A percentile compares a stretch with the other conserved stretches of the same genome.
These are phyloP conservation scores for Anadara kagoshimensis DNA, from an alignment of 1,140 invertebrate species.

Conservation along the genomic window DNA sequence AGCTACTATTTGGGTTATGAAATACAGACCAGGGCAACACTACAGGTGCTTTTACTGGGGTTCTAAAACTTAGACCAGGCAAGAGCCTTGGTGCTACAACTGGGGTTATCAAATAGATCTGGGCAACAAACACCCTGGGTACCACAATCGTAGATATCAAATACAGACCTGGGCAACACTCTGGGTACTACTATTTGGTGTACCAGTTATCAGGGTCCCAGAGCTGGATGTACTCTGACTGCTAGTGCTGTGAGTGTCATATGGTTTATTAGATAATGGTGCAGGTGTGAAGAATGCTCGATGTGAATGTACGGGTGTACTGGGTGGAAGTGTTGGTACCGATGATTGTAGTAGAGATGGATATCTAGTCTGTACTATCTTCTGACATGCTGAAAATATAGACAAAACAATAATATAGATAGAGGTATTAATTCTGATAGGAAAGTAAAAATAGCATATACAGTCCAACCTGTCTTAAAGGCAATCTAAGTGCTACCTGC, in stretches of 20 bases:
- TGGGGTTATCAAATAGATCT: too few relatives aligned
- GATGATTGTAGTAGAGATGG: conserved; percentile 68
- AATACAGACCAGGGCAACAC: too few relatives aligned
- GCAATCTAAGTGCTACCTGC: too few relatives aligned
- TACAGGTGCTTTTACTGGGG: too few relatives aligned
- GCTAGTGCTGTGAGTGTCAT: conserved; percentile 70
- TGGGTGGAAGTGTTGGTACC: conserved; percentile 78
- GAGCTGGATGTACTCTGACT: conserved; percentile 72
- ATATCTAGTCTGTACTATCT: conserved; percentile 88
- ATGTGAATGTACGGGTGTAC: conserved; percentile 71
- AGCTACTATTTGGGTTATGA: too few relatives aligned
- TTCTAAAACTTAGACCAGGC: too few relatives aligned
- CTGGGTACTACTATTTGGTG: conserved; percentile 48
- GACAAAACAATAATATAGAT: background rate
- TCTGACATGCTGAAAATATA: conserved; percentile 85
- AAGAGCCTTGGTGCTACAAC: too few relatives aligned
- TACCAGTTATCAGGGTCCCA: conserved; percentile 58
- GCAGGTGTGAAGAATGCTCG: conserved; percentile 66
- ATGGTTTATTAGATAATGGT: conserved; percentile 73
- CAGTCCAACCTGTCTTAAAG: too few relatives aligned
- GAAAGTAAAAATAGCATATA: too few relatives aligned
- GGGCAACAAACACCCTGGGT: too few relatives aligned
- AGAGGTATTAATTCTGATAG: too few relatives aligned
- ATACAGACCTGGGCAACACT: conserved; percentile 37
- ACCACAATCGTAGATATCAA: too few relatives aligned